Conservation (phyloP, 1,140 invertebrate genomes). For the Drosophila oshimai region DNA sequence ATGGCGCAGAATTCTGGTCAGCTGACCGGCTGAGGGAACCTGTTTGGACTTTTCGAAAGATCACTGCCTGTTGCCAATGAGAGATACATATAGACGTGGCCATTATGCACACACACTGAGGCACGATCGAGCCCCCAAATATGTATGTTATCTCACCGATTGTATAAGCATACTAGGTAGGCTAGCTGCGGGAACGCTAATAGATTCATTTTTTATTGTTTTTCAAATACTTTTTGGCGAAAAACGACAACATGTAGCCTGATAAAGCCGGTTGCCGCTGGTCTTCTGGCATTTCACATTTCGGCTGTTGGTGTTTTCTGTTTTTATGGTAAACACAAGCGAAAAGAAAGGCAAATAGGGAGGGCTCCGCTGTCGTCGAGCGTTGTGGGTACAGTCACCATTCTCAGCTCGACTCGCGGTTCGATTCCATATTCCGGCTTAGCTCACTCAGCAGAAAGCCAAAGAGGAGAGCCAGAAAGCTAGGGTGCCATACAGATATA, state of each 20-base stretch:
- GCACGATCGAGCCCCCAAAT: conserved; percentile 71
- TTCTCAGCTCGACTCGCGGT: conserved; percentile 9
- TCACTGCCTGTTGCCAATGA: conserved; percentile 63
- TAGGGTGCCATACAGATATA: no score
- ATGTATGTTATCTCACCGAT: conserved; percentile 61
- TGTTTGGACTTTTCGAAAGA: conserved; percentile 43
- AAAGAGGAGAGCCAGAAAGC: background rate
- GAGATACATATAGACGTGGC: conserved; percentile 53
- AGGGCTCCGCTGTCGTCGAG: conserved; percentile 33
- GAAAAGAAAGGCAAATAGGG: conserved; percentile 44
- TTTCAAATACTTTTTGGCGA: conserved; percentile 19
- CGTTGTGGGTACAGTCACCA: conserved; percentile 21
- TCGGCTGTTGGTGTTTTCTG: background rate
- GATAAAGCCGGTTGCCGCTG: conserved; percentile 39
- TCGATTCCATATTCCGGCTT: conserved; percentile 1
- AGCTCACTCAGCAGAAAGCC: conserved; percentile 6
- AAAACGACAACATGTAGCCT: conserved; percentile 37
- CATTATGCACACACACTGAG: conserved; percentile 4
- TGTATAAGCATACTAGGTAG: conserved; percentile 48
- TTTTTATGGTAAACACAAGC: conserved; percentile 39
- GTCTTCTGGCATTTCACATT: conserved; percentile 21
- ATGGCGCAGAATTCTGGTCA: conserved; percentile 60
- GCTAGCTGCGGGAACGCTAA: conserved; percentile 9
- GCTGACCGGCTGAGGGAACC: conserved; percentile 54
- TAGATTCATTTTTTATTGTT: conserved; percentile 45